Percentiles rank a stretch among this genome's conserved stretches.
These are phyloP conservation scores for Hypanus sabinus DNA, from an alignment of 2,113 vertebrate species.

Conservation along the genomic window DNA sequence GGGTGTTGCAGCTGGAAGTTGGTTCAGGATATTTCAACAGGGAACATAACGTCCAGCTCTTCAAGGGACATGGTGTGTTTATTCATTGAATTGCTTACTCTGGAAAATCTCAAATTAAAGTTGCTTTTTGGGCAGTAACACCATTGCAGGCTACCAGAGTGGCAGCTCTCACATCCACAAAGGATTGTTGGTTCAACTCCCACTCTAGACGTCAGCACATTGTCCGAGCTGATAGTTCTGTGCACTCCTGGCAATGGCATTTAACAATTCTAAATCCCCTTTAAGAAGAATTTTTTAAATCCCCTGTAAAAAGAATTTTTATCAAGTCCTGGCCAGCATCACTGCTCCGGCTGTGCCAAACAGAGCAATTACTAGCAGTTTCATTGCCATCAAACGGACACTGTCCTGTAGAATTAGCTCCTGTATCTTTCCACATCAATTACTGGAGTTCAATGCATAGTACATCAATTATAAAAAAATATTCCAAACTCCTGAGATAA, in stretches of 20 bases:
- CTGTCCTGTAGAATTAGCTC: neutral
- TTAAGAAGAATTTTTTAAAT: too few relatives aligned
- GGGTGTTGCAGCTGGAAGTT: too few relatives aligned
- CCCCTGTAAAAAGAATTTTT: neutral
- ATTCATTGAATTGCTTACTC: neutral
- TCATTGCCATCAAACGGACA: neutral
- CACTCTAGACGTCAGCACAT: too few relatives aligned
- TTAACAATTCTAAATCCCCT: neutral
- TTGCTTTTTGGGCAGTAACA: neutral
- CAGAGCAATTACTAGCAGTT: neutral
- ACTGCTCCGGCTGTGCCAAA: neutral
- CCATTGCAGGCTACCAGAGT: neutral
- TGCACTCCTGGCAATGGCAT: neutral
- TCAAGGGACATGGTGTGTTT: neutral
- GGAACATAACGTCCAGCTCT: neutral
- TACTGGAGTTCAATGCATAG: neutral
- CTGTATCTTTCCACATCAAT: neutral
- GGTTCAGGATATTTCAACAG: too few relatives aligned
- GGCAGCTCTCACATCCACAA: neutral
- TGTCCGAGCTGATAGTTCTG: neutral
- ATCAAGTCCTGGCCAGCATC: neutral
- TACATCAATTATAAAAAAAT: neutral
- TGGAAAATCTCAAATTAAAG: neutral
- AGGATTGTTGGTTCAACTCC: neutral
- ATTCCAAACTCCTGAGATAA: neutral